Conservation (phyloP, 1,140 invertebrate species). For the Papilio xuthus region DNA sequence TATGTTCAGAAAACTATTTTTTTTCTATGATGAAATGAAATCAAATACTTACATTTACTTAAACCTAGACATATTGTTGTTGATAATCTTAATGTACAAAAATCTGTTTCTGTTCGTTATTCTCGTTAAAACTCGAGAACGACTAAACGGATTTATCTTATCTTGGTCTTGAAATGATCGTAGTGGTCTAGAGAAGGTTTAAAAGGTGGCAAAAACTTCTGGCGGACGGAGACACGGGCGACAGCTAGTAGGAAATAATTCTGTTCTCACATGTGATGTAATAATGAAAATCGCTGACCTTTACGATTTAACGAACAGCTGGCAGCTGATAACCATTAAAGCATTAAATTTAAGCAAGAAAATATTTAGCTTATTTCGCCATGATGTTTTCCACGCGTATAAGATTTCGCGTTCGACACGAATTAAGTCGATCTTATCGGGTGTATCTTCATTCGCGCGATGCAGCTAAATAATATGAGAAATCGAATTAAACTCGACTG, state of each 20-base stretch:
- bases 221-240: no score
- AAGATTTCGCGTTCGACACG: conserved; percentile 66
- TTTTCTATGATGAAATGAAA: not conserved
- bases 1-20: not conserved
- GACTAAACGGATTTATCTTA: no score
- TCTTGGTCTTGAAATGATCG: no score
- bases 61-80: not conserved
- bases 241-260: not conserved
- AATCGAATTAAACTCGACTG: conserved; percentile 60
- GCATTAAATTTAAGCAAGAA: conserved; percentile 36
- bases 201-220: no score
- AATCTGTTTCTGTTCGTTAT: no score
- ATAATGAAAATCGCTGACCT: conserved; percentile 15
- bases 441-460: conserved; percentile 58
- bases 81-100: not conserved
- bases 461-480: conserved; percentile 54
- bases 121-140: no score
- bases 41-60: not conserved
- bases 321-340: conserved; percentile 33
- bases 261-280: not conserved
- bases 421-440: conserved; percentile 65
- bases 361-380: conserved; percentile 42
- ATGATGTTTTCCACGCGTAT: conserved; percentile 66
- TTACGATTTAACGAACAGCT: conserved; percentile 22
- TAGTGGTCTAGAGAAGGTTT: no score